These are phyloP conservation scores for Eretmocerus hayati DNA, from an alignment of 2,888 invertebrate species.

Conservation along the genomic window DNA sequence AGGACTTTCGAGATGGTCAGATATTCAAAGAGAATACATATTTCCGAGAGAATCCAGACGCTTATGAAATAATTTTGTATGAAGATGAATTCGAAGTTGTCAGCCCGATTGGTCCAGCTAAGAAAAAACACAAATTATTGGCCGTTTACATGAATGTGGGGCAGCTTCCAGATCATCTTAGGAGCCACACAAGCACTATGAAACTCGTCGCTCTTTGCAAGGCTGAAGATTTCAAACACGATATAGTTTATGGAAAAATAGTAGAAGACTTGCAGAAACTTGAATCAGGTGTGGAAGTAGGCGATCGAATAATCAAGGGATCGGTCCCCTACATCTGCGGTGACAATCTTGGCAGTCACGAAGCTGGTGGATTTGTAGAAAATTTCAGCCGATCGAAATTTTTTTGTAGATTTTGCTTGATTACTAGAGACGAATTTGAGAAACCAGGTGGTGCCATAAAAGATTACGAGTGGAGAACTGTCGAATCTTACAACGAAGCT, in stretches of 20 bases:
- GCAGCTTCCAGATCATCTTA: slow-evolving; percentile 27
- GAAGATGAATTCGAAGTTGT: too few species aligned
- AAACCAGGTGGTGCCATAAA: neutral
- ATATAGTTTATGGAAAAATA: slow-evolving; percentile 24
- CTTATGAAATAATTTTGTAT: slow-evolving; percentile 20
- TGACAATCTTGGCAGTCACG: too few species aligned
- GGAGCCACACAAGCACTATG: slow-evolving; percentile 27
- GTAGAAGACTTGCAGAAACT: slow-evolving; percentile 26
- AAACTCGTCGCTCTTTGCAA: slow-evolving; percentile 31
- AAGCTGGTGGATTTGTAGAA: slow-evolving; percentile 31
- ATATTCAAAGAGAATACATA: slow-evolving; percentile 11
- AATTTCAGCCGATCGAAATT: slow-evolving; percentile 27
- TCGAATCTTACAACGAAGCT: slow-evolving; percentile 4
- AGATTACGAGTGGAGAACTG: neutral
- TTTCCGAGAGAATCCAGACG: slow-evolving; percentile 11
- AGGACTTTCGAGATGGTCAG: slow-evolving; percentile 13
- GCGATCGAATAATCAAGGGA: slow-evolving; percentile 17
- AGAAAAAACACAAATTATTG: too few species aligned
- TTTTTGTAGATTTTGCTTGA: slow-evolving; percentile 29
- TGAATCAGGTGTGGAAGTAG: slow-evolving; percentile 19
- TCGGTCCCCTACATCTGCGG: slow-evolving; percentile 24
- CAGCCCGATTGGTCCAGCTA: too few species aligned
- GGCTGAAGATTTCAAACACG: slow-evolving; percentile 28
- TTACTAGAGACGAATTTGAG: neutral
- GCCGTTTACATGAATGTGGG: slow-evolving; percentile 31